Evolutionary conservation across 2,888 invertebrate genomes (phyloP).

Genomic region (Agrypnus murinus): DNA sequence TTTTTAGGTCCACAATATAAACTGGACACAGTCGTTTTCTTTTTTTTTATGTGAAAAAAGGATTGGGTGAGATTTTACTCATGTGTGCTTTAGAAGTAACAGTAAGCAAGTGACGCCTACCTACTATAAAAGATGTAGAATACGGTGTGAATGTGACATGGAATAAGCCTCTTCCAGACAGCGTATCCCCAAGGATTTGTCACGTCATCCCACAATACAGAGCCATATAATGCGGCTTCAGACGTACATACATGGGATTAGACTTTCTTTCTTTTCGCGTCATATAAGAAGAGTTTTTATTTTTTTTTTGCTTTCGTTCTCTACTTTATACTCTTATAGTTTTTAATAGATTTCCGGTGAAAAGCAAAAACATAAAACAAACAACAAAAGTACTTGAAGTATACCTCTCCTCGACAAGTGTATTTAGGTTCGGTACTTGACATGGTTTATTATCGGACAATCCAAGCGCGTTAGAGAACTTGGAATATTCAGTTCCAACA

Average conservation of each 20-base stretch:
- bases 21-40: too few relatives aligned
- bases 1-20: too few relatives aligned
- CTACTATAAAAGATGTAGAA: slow-evolving; percentile 61
- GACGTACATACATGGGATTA: slow-evolving; percentile 49
- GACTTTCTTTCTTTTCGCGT: slow-evolving; percentile 49
- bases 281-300: slow-evolving; percentile 23
- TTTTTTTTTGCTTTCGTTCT: slow-evolving; percentile 54
- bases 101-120: slow-evolving; percentile 28
- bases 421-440: slow-evolving; percentile 47
- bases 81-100: slow-evolving; percentile 10
- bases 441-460: slow-evolving; percentile 69
- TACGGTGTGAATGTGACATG: slow-evolving; percentile 66
- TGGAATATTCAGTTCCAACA: slow-evolving; percentile 67
- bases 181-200: slow-evolving; percentile 67
- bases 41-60: too few relatives aligned
- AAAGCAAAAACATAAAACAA: slow-evolving; percentile 37
- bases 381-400: slow-evolving; percentile 20
- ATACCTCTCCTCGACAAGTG: slow-evolving; percentile 31
- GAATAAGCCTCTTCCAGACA: slow-evolving; percentile 64
- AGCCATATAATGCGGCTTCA: slow-evolving; percentile 50
- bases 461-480: slow-evolving; percentile 68
- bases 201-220: slow-evolving; percentile 68
- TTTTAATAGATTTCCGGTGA: slow-evolving; percentile 41
- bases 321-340: slow-evolving; percentile 32
- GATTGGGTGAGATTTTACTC: background rate